Evolutionary conservation across 1,140 invertebrate species (phyloP), one percentile per base, ranked within the genome.

Genomic region (Drosophila kohkoa): DNA sequence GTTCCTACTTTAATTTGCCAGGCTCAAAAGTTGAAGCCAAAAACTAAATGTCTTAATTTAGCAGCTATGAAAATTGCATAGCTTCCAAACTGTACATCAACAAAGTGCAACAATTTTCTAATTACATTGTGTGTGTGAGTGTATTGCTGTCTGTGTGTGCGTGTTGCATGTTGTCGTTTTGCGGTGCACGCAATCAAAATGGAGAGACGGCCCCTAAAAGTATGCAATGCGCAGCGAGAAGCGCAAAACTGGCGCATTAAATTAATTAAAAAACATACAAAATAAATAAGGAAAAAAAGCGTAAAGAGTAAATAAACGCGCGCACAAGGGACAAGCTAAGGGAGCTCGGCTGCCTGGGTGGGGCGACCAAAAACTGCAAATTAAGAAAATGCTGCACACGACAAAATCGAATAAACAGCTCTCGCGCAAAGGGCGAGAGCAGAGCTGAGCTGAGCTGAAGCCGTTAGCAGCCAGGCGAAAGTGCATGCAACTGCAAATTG

Each of bases 31-130:
- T 25, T 25, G 20, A 25, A 25, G 20, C 20, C 20, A 25, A 25
- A 25, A 25, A 25, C 20, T 25, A 13, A 88, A 88, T 88, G 66
- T 85, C 83, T 88, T 67, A 66, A 88, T 88, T 89, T 75, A 83
- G 67, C 64, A 49, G 70, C 74, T 74, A 58, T 49, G 51, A 51
- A 83, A 83, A 88, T 88, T 89, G 81, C 71, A 80, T 52, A 73
- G 35, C 62, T 79, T 73, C 51, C 43, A 45, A 43, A 75, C 65
- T 73, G 80, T 51, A 25, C 73, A 52, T 68, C 74, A 80, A 89
- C 83, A 89, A 83, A 88, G 85, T 88, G 83, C 83, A 87, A 89
- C 83, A 88, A 89, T 89, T 88, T 88, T 89, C 85, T 78, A 83
- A 88, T 83, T 88, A 89, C 85, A 63, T 55, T 65, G 64, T 71